Base-by-base conservation (phyloP, 2,888 invertebrate species). In the Megaustenia siamemsis region DNA sequence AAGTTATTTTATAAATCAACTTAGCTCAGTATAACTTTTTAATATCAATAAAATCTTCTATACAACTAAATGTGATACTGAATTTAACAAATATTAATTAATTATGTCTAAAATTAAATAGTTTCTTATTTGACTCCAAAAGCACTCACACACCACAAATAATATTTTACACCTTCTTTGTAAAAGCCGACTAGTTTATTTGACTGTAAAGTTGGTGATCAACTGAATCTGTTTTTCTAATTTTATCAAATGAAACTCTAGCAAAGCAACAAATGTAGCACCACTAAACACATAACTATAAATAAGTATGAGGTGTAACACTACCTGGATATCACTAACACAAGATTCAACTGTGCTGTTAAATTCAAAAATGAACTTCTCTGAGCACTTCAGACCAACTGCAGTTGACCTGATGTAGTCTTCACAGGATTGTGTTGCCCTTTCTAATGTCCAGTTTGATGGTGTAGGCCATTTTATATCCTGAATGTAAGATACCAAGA, bases 311-410 rank as follows among this genome's bases (percentile, higher is more conserved):
- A n/a, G 45, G n/a, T n/a, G 2, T 45, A 73, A n/a, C 21, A 35
- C 40, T 73, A 90, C 90, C 89, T 88, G 83, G 32, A 90, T 86
- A 71, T 89, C 89, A 10, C 82, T 73, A 15, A 88, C 88, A 87
- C 90, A 90, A 32, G 87, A 88, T 10, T 66, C 69, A n/a, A 90
- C 87, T 18, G 88, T 88, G 18, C 81, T 83, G 38, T 87, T 82
- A 53, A 90, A 88, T 83, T 89, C 86, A 28, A 89, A 76, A 18
- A 56, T 69, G 10, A 88, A 84, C 15, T 88, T 38, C 10, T 82
- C 63, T 28, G 77, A 60, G 79, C 88, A 88, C 35, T 69, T 63
- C 3, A 75, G 53, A 35, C 88, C 87, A 69, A 88, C 60, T 3
- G 69, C 15, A 12, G 84, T 75, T 1, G 43, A 73, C 21, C 35